phyloP scores from a whole-genome alignment of 1,140 invertebrate genomes.

The Lepidurus apus region DNA sequence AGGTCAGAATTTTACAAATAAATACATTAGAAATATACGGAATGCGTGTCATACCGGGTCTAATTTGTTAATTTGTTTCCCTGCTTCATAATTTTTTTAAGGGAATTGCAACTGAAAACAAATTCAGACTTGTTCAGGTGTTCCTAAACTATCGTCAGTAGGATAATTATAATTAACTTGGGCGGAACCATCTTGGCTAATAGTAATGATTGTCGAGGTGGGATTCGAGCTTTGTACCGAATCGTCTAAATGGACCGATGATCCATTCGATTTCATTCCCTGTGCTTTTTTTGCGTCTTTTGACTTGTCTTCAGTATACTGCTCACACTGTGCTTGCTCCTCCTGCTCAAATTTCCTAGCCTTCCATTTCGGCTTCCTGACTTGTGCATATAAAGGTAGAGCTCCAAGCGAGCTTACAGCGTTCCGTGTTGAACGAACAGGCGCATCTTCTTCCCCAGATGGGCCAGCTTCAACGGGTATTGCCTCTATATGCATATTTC shows the following conservation, averaged over 20 bases:
- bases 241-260: neutral
- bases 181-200: conserved; percentile 26
- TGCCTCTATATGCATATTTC: neutral
- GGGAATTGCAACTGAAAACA: neutral
- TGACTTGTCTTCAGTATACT: neutral
- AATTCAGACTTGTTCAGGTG: conserved; percentile 32
- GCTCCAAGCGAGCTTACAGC: neutral
- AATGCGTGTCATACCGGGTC: neutral
- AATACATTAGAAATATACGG: conserved; percentile 23
- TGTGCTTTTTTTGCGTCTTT: neutral
- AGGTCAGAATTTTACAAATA: conserved; percentile 21
- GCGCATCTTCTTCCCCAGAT: neutral
- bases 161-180: conserved; percentile 26
- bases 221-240: conserved; percentile 29
- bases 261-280: neutral
- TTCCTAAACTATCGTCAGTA: conserved; percentile 27
- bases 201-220: conserved; percentile 33
- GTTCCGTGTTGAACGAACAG: neutral
- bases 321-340: neutral
- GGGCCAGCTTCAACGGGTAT: neutral
- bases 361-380: conserved; percentile 27
- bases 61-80: neutral
- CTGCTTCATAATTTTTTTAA: neutral
- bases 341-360: conserved; percentile 15
- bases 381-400: conserved; percentile 29